A percentile compares a stretch with the other conserved stretches of the same genome.
Evolutionary conservation across 2,888 invertebrate genomes (phyloP).

Genomic region (Lypha dubia): DNA sequence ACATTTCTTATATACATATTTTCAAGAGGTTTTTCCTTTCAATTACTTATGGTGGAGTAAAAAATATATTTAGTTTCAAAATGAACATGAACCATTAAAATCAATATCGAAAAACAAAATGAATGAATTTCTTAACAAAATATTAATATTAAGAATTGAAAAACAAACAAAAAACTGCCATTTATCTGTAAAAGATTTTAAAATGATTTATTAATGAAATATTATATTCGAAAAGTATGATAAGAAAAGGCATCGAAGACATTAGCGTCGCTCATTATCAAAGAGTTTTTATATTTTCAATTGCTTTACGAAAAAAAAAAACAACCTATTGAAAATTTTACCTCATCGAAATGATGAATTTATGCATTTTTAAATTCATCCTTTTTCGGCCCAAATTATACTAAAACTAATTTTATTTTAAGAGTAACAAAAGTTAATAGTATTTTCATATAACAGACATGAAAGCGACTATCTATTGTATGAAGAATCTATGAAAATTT

Average conservation of each 20-base stretch:
- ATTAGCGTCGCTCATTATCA: constrained; percentile 59
- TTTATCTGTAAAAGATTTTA: constrained; percentile 48
- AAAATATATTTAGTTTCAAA: constrained; percentile 38
- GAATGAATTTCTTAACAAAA: constrained; percentile 44
- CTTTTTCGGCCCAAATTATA: too few relatives aligned
- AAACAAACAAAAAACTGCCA: constrained; percentile 10
- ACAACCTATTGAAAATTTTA: constrained; percentile 37
- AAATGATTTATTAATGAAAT: constrained; percentile 39
- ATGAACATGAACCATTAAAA: constrained; percentile 38
- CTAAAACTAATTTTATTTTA: too few relatives aligned
- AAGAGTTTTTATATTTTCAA: constrained; percentile 59
- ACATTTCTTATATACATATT: background rate
- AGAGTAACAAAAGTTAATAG: too few relatives aligned
- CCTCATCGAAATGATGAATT: too few relatives aligned
- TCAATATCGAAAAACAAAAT: constrained; percentile 33
- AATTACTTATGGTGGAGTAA: constrained; percentile 49
- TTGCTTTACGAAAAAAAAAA: constrained; percentile 13
- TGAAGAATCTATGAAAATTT: too few relatives aligned
- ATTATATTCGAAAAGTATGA: constrained; percentile 29
- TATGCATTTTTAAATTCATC: too few relatives aligned
- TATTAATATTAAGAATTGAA: constrained; percentile 57
- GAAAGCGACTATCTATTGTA: too few relatives aligned
- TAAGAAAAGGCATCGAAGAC: constrained; percentile 22
- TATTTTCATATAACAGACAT: too few relatives aligned
- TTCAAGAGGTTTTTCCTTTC: constrained; percentile 57